Conservation (phyloP, 1,140 invertebrate genomes). For the Aphidius gifuensis region DNA sequence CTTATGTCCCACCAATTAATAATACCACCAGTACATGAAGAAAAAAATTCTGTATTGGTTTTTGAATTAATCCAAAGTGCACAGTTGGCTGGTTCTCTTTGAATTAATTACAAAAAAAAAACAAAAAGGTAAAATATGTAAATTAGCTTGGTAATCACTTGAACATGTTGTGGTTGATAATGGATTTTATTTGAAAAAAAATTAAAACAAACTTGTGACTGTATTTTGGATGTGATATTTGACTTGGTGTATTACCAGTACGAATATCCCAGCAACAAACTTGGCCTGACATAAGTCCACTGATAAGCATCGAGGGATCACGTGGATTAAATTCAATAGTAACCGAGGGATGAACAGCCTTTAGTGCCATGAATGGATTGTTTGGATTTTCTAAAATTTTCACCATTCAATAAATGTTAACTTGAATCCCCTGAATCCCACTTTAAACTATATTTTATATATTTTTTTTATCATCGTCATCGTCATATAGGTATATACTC, state of each 20-base stretch:
- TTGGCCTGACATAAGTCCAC: constrained; percentile 84
- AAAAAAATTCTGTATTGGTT: constrained; percentile 81
- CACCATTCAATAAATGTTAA: not conserved
- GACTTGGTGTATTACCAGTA: constrained; percentile 64
- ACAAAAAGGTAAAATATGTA: constrained; percentile 3
- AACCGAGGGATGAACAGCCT: constrained; percentile 69
- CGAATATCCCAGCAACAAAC: constrained; percentile 80
- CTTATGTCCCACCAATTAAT: constrained; percentile 77
- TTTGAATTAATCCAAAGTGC: constrained; percentile 80
- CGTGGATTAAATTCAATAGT: constrained; percentile 89
- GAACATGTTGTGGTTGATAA: too few relatives aligned
- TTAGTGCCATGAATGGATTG: constrained; percentile 71
- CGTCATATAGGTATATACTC: too few relatives aligned
- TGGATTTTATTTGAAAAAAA: too few relatives aligned
- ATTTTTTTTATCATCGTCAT: too few relatives aligned
- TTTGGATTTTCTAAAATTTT: constrained; percentile 76
- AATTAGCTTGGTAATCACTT: not conserved
- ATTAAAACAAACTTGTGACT: constrained; percentile 36
- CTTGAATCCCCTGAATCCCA: not conserved
- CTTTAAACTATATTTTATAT: too few relatives aligned
- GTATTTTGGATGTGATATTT: constrained; percentile 39
- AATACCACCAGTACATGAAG: constrained; percentile 80
- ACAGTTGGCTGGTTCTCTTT: constrained; percentile 66
- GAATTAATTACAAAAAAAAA: not conserved
- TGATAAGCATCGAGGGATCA: constrained; percentile 80